A percentile compares a stretch with the other conserved stretches of the same genome.
phyloP scores from a whole-genome alignment of 2,888 invertebrate genomes.

The Pyrrhia umbra region DNA sequence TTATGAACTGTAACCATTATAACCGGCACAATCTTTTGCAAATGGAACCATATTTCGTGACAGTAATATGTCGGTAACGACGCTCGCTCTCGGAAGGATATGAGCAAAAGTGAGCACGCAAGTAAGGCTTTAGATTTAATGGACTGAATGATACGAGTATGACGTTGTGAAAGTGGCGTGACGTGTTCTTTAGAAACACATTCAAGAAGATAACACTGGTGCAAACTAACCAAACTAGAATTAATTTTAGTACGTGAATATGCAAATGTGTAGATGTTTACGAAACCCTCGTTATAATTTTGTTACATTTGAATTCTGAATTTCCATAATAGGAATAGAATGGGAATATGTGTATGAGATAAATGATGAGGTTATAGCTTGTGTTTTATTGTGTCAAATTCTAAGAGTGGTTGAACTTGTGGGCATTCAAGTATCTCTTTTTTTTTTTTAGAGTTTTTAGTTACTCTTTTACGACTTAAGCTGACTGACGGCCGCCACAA shows the following conservation, averaged over 20 bases:
- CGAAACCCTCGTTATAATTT: slow-evolving; percentile 1
- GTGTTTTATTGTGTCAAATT: too few species aligned
- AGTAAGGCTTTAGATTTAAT: slow-evolving; percentile 6
- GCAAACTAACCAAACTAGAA: slow-evolving; percentile 17
- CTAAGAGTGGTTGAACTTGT: background rate
- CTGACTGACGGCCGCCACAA: background rate
- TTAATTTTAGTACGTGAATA: slow-evolving; percentile 20
- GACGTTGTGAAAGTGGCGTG: background rate
- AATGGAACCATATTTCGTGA: background rate
- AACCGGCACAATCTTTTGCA: background rate
- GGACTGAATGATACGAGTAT: slow-evolving; percentile 6
- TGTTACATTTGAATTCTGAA: slow-evolving; percentile 12
- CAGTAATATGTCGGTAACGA: background rate
- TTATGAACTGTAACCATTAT: background rate
- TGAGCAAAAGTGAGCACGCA: background rate
- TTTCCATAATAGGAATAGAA: too few species aligned
- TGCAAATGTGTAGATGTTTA: slow-evolving; percentile 7
- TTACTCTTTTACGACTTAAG: background rate
- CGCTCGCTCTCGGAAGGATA: background rate
- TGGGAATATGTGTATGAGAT: too few species aligned
- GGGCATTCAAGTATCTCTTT: background rate
- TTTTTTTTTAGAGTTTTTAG: background rate
- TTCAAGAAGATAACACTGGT: slow-evolving; percentile 6
- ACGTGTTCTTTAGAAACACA: background rate
- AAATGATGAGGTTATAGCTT: too few species aligned